Evolutionary conservation across 1,140 invertebrate genomes (phyloP), one percentile per base, ranked within the genome.

Genomic region (Drosophila aff.): DNA sequence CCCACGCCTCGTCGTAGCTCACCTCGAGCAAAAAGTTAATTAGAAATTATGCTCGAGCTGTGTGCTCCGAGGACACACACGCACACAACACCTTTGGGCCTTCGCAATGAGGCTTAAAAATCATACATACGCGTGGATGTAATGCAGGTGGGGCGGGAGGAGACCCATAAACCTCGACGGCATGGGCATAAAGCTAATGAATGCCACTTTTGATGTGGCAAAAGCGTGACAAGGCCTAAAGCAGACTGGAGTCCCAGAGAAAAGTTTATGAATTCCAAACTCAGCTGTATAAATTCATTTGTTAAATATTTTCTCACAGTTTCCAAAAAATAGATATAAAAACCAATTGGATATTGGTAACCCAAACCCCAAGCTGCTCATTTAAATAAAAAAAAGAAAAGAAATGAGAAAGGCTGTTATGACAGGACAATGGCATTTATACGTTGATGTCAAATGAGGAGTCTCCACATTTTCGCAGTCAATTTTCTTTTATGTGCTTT

Each of bases 41-140:
- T 89, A 89, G 85, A 89, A 89, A 89, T 89, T 90, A 89, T 89
- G 85, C 84, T 75, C 76, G 76, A 68, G 80, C 76, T 87, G 80
- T 50, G 83, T 52, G 62, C 64, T 66, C 61, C 13, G 55, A 63
- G 60, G 47, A 64, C 64, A 69, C 49, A 40, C 13, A 33, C 31
- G 18, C 62, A 38, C 62, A 79, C 60, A 79, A 64, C 71, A 83
- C 76, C 76, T 82, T 79, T 79, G 75, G 80, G 80, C 65, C 65
- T 41, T 60, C 36, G 36, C 71, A 75, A 72, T 74, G 64, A 50
- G 67, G 81, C 68, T 82, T 60, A 82, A 68, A 82, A 76, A 43
- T 40, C 63, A 68, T 81, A 61, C 44, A 64, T 26, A 40, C 31
- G 73, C 23, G 49, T 26, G 64, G 23, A n/a, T 8, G 31, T 26